Conservation (phyloP, 2,797 vertebrate species). For the Bradypus variegatus region DNA sequence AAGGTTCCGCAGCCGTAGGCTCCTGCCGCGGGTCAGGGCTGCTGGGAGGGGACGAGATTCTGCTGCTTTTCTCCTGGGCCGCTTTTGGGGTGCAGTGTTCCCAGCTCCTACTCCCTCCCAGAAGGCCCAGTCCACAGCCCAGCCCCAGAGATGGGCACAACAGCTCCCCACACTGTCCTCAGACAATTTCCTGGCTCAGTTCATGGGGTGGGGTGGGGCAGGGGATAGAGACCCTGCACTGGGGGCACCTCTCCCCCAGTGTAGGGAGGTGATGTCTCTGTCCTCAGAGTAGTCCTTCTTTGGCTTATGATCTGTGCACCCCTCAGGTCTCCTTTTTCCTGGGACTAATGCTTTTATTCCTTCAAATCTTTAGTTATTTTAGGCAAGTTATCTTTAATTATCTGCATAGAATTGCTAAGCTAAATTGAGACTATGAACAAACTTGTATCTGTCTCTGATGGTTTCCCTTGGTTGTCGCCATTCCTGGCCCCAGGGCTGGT, state of each 20-base stretch:
- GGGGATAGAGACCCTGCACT: neutral
- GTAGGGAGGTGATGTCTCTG: neutral
- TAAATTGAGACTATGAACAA: conserved; percentile 43
- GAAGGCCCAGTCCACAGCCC: neutral
- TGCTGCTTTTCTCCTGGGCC: neutral
- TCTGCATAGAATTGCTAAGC: conserved; percentile 32
- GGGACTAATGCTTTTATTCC: conserved; percentile 27
- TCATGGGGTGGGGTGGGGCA: neutral
- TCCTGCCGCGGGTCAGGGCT: neutral
- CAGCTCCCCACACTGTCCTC: neutral
- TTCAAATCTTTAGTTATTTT: conserved; percentile 31
- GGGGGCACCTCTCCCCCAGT: neutral
- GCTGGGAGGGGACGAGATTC: neutral
- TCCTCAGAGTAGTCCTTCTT: neutral
- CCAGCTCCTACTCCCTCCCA: neutral
- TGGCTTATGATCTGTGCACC: neutral
- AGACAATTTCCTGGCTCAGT: neutral
- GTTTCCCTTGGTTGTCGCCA: neutral
- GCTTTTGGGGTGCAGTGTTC: neutral
- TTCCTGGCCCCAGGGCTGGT: neutral
- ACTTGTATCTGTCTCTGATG: conserved; percentile 28
- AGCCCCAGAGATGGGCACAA: neutral
- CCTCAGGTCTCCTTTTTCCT: neutral
- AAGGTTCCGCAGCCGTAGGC: neutral
- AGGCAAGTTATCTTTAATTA: conserved; percentile 49